Evolutionary conservation across 2,113 vertebrate species (phyloP), one percentile per base, ranked within the genome.

Genomic region (Xyrauchen texanus): DNA sequence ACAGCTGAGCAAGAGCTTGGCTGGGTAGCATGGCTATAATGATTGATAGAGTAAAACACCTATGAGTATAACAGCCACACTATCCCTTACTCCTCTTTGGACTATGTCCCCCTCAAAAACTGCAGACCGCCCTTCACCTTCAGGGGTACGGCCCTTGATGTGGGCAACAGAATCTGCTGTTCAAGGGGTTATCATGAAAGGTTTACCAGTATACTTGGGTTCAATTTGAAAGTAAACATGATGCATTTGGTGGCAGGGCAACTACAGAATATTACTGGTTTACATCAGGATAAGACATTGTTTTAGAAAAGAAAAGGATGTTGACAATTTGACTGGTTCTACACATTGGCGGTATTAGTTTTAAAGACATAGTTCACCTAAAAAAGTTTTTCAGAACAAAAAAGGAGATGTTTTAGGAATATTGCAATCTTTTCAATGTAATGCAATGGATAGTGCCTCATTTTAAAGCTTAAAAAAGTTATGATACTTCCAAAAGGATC

Each of bases 151-250:
- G 65, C 58, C 64, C 45, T 80, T 76, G 84, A 87, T 85, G 73
- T 5, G 11, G 51, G 13, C 45, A 65, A 69, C 80, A 57, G n/a
- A 71, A 68, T 64, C 80, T 72, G 58, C 69, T 77, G 55, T 66
- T 71, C 69, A 67, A 44, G 64, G 72, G 21, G 53, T 46, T 81
- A 51, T 42, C 52, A 80, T 79, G 47, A 83, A 87, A 85, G 76
- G 51, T 87, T 89, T 86, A 82, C 78, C 64, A 71, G 21, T 69
- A 71, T 78, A 76, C 79, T 70, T 75, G 68, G 34, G 15, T 78
- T 46, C 46, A 15, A 49, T 66, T 10, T 5, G 53, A 84, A 71
- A 45, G 58, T 69, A 80, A 62, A 10, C 55, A 53, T 73, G 78
- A 85, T 75, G 81, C 78, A 67, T 84, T 78, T 34, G 15, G 70